Evolutionary conservation across 2,797 vertebrate species (phyloP).

Genomic region (Petrocephalus sullivani): DNA sequence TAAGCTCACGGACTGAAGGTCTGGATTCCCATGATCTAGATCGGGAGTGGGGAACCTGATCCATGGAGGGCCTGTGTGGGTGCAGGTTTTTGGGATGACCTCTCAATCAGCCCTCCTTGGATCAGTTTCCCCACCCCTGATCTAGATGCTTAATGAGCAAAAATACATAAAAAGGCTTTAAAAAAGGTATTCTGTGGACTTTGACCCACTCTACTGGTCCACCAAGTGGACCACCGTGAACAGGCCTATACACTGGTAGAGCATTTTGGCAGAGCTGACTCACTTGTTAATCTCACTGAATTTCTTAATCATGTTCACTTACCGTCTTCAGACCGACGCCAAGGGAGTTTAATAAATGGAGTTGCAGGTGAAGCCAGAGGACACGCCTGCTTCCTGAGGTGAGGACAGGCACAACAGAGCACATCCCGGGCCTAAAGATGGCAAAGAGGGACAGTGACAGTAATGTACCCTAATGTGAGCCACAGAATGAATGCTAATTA

Average conservation of each 20-base stretch:
- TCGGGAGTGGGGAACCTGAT: no score
- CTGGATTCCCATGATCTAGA: not conserved
- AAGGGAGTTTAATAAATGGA: not conserved
- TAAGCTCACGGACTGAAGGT: not conserved
- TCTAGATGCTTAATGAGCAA: not conserved
- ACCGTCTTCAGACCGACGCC: not conserved
- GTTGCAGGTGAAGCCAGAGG: not conserved
- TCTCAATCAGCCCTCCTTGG: no score
- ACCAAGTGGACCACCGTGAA: not conserved
- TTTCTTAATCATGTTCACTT: not conserved
- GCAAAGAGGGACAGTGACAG: not conserved
- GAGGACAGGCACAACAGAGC: not conserved
- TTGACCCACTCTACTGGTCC: not conserved
- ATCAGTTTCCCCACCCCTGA: no score
- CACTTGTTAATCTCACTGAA: not conserved
- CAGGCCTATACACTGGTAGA: not conserved
- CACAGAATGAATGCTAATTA: not conserved
- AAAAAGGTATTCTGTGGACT: not conserved
- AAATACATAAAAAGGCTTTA: not conserved
- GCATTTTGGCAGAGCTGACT: not conserved
- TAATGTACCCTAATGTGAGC: not conserved
- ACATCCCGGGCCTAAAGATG: not conserved
- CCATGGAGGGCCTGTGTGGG: no score
- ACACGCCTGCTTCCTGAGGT: not conserved
- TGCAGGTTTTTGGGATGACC: no score